Base-by-base conservation (phyloP, 2,888 invertebrate species). In the Cyclophora albipunctata region DNA sequence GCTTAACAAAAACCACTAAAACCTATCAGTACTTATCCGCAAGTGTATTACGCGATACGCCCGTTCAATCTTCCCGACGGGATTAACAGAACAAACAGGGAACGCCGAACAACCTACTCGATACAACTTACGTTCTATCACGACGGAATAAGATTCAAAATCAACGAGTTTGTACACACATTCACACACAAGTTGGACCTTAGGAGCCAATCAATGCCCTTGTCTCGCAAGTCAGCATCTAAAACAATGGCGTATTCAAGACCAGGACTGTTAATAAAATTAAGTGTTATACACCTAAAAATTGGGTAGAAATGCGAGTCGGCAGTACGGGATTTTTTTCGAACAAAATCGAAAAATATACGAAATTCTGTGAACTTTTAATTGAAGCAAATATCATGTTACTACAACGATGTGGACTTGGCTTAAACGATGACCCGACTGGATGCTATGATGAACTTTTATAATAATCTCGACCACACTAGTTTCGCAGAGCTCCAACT, bases 71-170 rank as follows among this genome's bases (percentile, higher is more conserved):
- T 59, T 49, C 48, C 49, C 45, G 41, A 37, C 34, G 48, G 57
- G 57, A 59, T 59, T 57, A 55, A 52, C 54, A 49, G 50, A 41
- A 57, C 51, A 54, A 48, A 52, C 47, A 46, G 46, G 20, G 20
- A 20, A 20, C 20, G 20, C 41, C 40, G 40, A 47, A 40, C 48
- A 40, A 46, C 43, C 40, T 43, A 33, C 20, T 20, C 3, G 5
- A 5, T 33, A 43, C 34, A 43, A 5, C 20, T 5, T 33, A 20
- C 6, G 4, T 43, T 5, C 43, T 20, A 43, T 4, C 5, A 5
- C 34, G 20, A 33, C 4, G 34, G 20, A 5, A 33, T 43, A 43
- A 43, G 43, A 34, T 40, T 46, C 41, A 40, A 34, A 46, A 46
- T 40, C 7, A 5, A 46, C 40, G n/a, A 20, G 34, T 43, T 33